Conservation (phyloP, 2,797 vertebrate species). For the Sarcoramphus papa region DNA sequence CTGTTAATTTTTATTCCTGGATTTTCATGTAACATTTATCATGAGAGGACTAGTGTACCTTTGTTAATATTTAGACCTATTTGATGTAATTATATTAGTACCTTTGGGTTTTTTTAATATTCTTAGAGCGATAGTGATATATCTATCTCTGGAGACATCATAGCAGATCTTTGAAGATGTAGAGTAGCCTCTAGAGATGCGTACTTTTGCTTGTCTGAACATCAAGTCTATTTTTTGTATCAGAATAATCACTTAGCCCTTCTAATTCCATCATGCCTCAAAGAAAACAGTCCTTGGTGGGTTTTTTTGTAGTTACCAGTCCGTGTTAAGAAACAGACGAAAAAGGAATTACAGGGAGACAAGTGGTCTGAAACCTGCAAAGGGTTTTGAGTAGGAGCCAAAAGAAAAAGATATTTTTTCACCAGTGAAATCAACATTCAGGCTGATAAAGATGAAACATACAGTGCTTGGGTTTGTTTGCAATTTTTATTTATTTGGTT, state of each 20-base stretch:
- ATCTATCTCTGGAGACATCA: not conserved
- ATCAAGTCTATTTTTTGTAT: not conserved
- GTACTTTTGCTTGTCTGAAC: not conserved
- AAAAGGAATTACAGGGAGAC: not conserved
- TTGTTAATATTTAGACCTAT: not conserved
- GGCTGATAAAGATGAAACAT: not conserved
- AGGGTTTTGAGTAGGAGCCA: not conserved
- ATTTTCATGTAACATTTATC: not conserved
- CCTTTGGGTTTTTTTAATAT: fast-evolving
- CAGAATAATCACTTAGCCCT: not conserved
- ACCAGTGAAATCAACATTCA: not conserved
- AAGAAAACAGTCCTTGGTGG: not conserved
- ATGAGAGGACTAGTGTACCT: not conserved
- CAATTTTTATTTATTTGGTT: not conserved
- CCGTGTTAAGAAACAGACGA: not conserved
- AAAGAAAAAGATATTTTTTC: not conserved
- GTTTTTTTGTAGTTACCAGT: not conserved
- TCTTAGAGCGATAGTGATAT: not conserved
- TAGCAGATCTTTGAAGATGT: not conserved
- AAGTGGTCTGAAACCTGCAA: not conserved
- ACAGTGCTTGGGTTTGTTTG: not conserved
- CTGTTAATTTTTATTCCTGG: not conserved
- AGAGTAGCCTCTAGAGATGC: not conserved
- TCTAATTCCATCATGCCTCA: not conserved
- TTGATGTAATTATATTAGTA: not conserved